Percentiles rank a stretch among this genome's conserved stretches.
phyloP scores from a whole-genome alignment of 2,888 invertebrate species.

The Drosophila bunnanda region DNA sequence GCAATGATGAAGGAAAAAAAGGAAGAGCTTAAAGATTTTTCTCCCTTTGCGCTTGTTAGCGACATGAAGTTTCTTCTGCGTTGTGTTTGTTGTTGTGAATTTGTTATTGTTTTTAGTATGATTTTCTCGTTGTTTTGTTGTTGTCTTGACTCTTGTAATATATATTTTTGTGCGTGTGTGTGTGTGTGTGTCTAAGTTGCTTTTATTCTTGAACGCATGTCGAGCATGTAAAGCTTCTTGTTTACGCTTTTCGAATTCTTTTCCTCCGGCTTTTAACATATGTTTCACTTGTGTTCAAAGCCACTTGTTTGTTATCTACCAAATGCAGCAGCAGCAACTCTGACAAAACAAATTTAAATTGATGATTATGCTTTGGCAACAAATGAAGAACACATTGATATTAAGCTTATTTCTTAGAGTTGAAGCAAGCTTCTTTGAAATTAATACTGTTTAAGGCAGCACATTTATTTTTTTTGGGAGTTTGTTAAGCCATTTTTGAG shows the following conservation, averaged over 20 bases:
- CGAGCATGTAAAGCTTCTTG: conserved; percentile 36
- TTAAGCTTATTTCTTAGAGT: neutral
- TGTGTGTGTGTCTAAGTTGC: conserved; percentile 40
- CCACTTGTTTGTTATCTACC: conserved; percentile 57
- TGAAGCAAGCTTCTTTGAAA: neutral
- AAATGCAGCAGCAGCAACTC: conserved; percentile 47
- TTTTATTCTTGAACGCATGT: conserved; percentile 26
- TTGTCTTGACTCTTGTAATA: conserved; percentile 59
- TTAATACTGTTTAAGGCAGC: neutral
- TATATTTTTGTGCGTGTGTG: conserved; percentile 51
- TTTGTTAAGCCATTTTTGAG: neutral
- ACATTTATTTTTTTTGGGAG: neutral
- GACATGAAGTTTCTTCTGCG: conserved; percentile 25
- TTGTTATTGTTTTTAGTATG: conserved; percentile 47
- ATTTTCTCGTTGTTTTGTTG: conserved; percentile 43
- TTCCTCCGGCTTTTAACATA: conserved; percentile 43
- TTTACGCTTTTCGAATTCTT: conserved; percentile 23
- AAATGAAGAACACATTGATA: neutral
- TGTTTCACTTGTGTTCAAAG: conserved; percentile 53
- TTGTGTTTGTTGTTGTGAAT: conserved; percentile 10
- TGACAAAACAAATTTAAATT: conserved; percentile 62
- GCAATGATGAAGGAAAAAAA: conserved; percentile 46
- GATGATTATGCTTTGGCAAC: conserved; percentile 35
- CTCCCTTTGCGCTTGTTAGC: conserved; percentile 59
- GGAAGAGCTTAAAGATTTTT: conserved; percentile 44